A percentile compares a stretch with the other conserved stretches of the same genome.
Conservation (phyloP, 2,113 vertebrate species). For the Bolborhynchus lineola region DNA sequence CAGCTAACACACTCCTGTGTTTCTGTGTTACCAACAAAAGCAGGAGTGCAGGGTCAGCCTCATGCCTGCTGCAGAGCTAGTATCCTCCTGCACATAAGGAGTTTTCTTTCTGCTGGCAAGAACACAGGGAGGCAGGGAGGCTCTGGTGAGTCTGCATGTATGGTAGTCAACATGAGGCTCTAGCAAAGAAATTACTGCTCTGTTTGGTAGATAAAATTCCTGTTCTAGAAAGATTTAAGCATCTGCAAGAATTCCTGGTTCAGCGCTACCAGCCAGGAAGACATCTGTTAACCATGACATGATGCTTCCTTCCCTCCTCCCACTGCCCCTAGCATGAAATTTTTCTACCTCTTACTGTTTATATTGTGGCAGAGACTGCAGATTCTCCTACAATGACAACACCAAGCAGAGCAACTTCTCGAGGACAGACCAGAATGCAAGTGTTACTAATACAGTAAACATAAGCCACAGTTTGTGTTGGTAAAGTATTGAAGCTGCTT, state of each 20-base stretch:
- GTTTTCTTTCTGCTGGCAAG: not conserved
- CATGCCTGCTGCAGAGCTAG: not conserved
- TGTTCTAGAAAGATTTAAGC: not conserved
- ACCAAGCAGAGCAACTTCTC: not conserved
- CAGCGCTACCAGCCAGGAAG: constrained; percentile 51
- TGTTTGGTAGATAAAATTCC: not conserved
- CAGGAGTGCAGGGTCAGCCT: not conserved
- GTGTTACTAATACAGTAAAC: not conserved
- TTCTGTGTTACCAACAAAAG: not conserved
- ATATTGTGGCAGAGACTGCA: not conserved
- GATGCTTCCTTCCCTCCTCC: constrained; percentile 31
- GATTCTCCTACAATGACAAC: not conserved
- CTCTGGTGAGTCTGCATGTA: not conserved
- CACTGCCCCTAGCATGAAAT: not conserved
- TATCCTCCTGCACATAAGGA: not conserved
- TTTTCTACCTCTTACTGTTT: constrained; percentile 32
- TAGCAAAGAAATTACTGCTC: not conserved
- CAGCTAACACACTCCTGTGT: not conserved
- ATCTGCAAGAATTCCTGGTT: constrained; percentile 27
- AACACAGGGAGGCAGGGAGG: not conserved
- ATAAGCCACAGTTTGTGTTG: not conserved
- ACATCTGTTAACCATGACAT: constrained; percentile 56
- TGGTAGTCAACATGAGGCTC: not conserved
- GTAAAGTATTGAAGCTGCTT: not conserved
- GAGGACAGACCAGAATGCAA: not conserved